phyloP scores from a whole-genome alignment of 2,888 invertebrate species.

The Augiades crinisus region DNA sequence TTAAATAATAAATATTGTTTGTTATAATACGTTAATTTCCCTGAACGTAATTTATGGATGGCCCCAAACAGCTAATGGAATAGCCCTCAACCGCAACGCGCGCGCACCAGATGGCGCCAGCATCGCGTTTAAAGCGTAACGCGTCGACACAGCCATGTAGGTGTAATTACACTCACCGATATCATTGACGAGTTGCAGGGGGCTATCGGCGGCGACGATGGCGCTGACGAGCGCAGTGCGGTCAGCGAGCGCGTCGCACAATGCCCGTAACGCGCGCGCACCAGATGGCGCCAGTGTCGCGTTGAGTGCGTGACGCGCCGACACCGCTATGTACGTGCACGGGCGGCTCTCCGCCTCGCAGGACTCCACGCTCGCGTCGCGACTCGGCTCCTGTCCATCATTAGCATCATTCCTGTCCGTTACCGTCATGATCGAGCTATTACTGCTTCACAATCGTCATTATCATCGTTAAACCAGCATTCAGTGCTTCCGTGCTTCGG shows the following conservation, averaged over 20 bases:
- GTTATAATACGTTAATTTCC: no score
- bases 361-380: constrained; percentile 76
- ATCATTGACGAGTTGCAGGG: constrained; percentile 81
- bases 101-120: no score
- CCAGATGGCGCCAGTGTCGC: constrained; percentile 85
- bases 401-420: no score
- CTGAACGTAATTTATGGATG: no score
- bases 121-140: no score
- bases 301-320: constrained; percentile 84
- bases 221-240: constrained; percentile 62
- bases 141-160: no score
- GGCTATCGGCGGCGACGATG: constrained; percentile 51
- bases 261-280: constrained; percentile 79
- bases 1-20: background rate
- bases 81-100: no score
- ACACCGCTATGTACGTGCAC: constrained; percentile 86
- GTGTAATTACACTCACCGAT: constrained; percentile 63
- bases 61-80: no score
- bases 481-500: no score
- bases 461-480: no score
- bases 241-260: constrained; percentile 49
- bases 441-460: no score
- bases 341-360: constrained; percentile 67
- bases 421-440: no score
- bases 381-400: constrained; percentile 65